Evolutionary conservation across 2,888 invertebrate species (phyloP), one percentile per base, ranked within the genome.

Genomic region (Cantharis nigra): DNA sequence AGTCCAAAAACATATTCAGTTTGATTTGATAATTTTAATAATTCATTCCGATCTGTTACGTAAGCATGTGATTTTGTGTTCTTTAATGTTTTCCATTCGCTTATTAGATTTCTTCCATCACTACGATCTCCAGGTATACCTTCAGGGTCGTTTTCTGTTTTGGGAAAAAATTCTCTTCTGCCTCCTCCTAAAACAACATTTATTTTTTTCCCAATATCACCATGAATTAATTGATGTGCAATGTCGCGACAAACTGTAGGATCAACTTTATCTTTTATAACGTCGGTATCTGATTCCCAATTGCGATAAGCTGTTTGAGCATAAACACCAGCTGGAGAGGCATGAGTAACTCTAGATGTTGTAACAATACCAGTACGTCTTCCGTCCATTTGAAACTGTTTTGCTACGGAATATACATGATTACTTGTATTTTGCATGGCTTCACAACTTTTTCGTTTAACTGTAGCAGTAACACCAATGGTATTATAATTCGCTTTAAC

Each of bases 171-270:
- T 81, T 93, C 91, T 1, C 88, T 87, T 9, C 93, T 89, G 0
- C 96, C 96, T 4, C 96, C 96, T 0, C 96, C 96, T 86, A 96
- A 89, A 65, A 96, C 92, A 0, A 95, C 95, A 87, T 94, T 93
- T n/a, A 94, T 90, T 71, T 92, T 90, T 69, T 89, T 89, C 0
- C 95, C 95, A 70, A 94, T 93, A 18, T 91, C 90, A 9, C 91
- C 90, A 67, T 90, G 90, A 3, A 96, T 87, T 10, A 96, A 89
- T 84, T 96, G 96, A 71, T 91, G 90, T 0, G 95, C 95, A 77
- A 96, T 95, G 83, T 96, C 96, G 69, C 89, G 88, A 85, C 95
- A 95, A 2, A 89, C 89, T 13, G 89, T 85, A 0, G 90, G 85
- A 78, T 92, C 89, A 30, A 87, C 87, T 11, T 91, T 90, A 20